phyloP scores from a whole-genome alignment of 2,888 invertebrate species.

The Cerastis leucographa region DNA sequence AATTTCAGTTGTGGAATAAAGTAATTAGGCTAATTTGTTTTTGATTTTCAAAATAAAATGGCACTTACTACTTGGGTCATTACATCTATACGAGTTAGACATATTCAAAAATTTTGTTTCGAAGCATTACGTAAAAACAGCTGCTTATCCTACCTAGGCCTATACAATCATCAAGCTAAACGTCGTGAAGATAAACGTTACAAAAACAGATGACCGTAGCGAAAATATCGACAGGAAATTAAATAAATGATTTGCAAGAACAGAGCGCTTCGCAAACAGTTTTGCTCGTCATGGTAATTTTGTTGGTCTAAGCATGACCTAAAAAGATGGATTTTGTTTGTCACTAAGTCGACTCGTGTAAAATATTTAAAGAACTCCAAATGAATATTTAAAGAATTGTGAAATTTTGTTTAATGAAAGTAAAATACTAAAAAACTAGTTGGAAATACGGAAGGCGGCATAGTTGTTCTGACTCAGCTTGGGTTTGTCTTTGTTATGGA shows the following conservation, averaged over 20 bases:
- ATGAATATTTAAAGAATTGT: background rate
- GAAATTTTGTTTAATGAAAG: background rate
- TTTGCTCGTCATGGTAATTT: slow-evolving; percentile 35
- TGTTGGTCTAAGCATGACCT: slow-evolving; percentile 45
- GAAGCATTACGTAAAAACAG: background rate
- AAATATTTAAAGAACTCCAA: background rate
- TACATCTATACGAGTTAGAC: background rate
- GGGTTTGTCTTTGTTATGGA: background rate
- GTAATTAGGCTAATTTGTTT: background rate
- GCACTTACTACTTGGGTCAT: background rate
- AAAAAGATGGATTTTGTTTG: slow-evolving; percentile 24
- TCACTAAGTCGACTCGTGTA: slow-evolving; percentile 14
- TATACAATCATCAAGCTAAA: slow-evolving; percentile 1
- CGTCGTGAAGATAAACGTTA: slow-evolving; percentile 26
- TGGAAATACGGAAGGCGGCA: background rate
- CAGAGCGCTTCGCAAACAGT: slow-evolving; percentile 31
- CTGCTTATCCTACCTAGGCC: slow-evolving; percentile 12
- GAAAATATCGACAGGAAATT: slow-evolving; percentile 59
- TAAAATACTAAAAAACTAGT: background rate
- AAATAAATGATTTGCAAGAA: slow-evolving; percentile 57
- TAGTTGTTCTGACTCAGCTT: background rate
- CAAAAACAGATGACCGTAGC: slow-evolving; percentile 30
- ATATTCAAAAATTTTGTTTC: background rate
- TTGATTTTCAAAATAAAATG: background rate
- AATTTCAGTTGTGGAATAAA: background rate